Evolutionary conservation across 2,888 invertebrate genomes (phyloP).

Genomic region (Drosophila demipolita): DNA sequence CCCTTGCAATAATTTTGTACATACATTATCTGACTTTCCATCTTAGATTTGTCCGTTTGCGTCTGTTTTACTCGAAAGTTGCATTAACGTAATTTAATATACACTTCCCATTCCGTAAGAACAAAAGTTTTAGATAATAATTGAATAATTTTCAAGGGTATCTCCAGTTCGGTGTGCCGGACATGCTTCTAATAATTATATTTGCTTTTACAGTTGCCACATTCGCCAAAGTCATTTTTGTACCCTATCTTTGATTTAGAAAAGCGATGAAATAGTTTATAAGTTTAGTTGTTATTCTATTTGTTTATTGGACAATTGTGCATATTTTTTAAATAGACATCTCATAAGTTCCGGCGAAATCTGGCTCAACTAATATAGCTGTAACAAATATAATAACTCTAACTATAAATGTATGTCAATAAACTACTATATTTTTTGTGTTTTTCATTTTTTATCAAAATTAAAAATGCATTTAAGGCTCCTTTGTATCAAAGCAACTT

Average conservation of each 20-base stretch:
- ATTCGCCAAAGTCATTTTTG: conserved; percentile 20
- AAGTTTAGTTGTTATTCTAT: conserved; percentile 30
- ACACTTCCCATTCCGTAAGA: conserved; percentile 21
- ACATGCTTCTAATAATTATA: not conserved
- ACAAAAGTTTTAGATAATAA: conserved; percentile 20
- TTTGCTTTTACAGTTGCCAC: conserved; percentile 11
- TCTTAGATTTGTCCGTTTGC: conserved; percentile 9
- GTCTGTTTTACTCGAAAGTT: not conserved
- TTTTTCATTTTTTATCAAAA: conserved; percentile 7
- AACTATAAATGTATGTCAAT: conserved; percentile 10
- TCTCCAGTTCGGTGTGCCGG: conserved; percentile 34
- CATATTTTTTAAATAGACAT: conserved; percentile 27
- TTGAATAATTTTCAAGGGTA: conserved; percentile 34
- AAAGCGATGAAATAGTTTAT: conserved; percentile 22
- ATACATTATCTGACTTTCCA: conserved; percentile 4
- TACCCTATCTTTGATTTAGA: conserved; percentile 19
- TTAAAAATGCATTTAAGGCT: conserved; percentile 17
- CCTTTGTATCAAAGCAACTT: conserved; percentile 15
- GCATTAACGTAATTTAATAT: conserved; percentile 16
- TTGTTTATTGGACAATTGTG: conserved; percentile 45
- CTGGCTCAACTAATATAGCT: conserved; percentile 11
- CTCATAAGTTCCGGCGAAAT: conserved; percentile 19
- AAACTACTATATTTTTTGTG: conserved; percentile 10
- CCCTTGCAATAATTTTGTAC: conserved; percentile 34
- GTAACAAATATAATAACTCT: not conserved